Base-by-base conservation (phyloP, 2,113 vertebrate species). In the Pseudorectes ferrugineus region DNA sequence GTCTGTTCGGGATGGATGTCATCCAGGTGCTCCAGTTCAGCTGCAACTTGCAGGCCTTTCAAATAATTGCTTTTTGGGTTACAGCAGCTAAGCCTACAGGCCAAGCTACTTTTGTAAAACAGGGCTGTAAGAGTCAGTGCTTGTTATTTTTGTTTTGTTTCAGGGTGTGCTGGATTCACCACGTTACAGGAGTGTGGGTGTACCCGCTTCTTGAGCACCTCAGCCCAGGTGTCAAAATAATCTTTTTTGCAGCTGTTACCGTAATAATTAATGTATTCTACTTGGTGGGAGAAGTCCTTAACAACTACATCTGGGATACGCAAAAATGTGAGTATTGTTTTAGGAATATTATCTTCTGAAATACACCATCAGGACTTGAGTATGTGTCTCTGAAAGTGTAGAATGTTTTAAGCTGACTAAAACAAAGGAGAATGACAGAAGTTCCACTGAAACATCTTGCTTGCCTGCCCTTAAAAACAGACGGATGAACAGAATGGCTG, bases 151-250 rank as follows among this genome's bases (percentile, higher is more conserved):
- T 51, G 65, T 95, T 96, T 93, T 48, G 14, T 92, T 91, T 40
- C 85, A 99, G 99, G 99, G 98, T 99, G 89, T 99, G 98, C 88
- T 99, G 99, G 99, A 98, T 99, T 93, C 99, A 99, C 95, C 99
- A 99, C 2, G 98, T 99, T 93, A 99, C 99, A 1, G 99, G 99
- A 31, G 98, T 99, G 86, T 99, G 99, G 99, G 99, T 99, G 45
- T 99, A 99, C 96, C 99, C 99, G 0, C 98, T 99, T 92, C 98
- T 99, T 97, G 99, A 99, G 88, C 98, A 98, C 94, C 98, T 99
- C 74, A 95, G 98, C 62, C 97, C 98, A 6, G 93, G 98, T 84
- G 98, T 98, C 93, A 99, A 98, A 92, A 96, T 98, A 86, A 17
- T 98, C 86, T 99, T 99, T 97, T 99, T 99, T 95, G 96, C 97